Conservation (phyloP, 2,797 vertebrate genomes). For the Cuculus canorus region DNA sequence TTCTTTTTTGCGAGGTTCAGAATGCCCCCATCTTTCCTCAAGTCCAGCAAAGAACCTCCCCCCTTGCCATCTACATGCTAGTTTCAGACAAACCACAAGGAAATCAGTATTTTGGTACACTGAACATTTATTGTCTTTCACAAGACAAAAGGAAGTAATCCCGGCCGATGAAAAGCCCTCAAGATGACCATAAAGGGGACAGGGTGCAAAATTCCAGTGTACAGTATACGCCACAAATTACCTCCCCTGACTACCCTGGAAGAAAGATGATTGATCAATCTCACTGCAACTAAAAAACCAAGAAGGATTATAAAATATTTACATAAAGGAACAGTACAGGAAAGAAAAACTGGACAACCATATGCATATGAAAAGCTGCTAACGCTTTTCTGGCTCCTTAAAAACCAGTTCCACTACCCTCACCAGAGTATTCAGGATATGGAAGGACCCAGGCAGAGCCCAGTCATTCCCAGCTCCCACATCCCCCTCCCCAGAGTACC, state of each 20-base stretch:
- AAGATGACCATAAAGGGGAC: constrained; percentile 52
- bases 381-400: constrained; percentile 31
- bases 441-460: constrained; percentile 20
- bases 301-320: constrained; percentile 79
- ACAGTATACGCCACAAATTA: constrained; percentile 5
- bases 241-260: constrained; percentile 51
- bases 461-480: not conserved
- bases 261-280: constrained; percentile 68
- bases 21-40: not conserved
- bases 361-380: constrained; percentile 50
- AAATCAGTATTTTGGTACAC: constrained; percentile 48
- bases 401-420: constrained; percentile 48
- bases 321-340: constrained; percentile 71
- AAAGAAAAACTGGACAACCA: constrained; percentile 67
- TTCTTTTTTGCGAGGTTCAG: not conserved
- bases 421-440: constrained; percentile 44
- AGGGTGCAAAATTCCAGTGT: constrained; percentile 53
- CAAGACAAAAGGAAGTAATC: constrained; percentile 70
- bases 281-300: constrained; percentile 75
- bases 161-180: constrained; percentile 59
- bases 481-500: not conserved
- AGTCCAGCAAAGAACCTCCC: not conserved
- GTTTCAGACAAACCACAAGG: constrained; percentile 21
- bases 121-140: constrained; percentile 79
- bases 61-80: not conserved